Evolutionary conservation across 2,113 vertebrate species (phyloP).

Genomic region (Vulpes ferrilata): DNA sequence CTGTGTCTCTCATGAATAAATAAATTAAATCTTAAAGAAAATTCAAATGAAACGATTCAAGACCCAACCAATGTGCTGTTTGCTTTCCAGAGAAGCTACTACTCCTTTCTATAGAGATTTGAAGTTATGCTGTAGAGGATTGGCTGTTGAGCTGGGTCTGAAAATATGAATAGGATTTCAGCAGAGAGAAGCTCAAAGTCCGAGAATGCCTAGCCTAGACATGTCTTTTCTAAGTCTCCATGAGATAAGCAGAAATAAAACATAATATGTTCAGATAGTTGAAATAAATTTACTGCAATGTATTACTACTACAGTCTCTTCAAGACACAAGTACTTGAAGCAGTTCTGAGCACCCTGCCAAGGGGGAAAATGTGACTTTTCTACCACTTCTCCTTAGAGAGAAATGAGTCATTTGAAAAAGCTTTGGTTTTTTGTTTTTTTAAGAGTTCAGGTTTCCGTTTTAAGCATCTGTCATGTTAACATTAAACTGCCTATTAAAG

Average conservation of each 20-base stretch:
- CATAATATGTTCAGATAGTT: not conserved
- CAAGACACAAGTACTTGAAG: not conserved
- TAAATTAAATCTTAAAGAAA: not conserved
- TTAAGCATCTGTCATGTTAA: slow-evolving; percentile 1
- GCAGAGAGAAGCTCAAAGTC: not conserved
- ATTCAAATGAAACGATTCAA: not conserved
- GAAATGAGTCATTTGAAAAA: slow-evolving; percentile 54
- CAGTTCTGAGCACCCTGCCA: not conserved
- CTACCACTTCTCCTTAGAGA: not conserved
- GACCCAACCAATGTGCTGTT: not conserved
- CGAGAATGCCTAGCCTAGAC: not conserved
- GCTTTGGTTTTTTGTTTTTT: not conserved
- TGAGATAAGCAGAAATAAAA: not conserved
- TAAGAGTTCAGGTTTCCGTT: slow-evolving; percentile 22
- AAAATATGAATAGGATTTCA: slow-evolving; percentile 15
- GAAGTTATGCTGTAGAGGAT: not conserved
- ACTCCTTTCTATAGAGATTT: not conserved
- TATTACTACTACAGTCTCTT: not conserved
- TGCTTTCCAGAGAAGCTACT: not conserved
- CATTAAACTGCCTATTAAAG: not conserved
- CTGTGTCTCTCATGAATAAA: no score
- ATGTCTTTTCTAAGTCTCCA: not conserved
- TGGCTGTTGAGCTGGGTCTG: slow-evolving; percentile 10
- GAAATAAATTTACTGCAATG: slow-evolving; percentile 11
- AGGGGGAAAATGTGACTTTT: slow-evolving; percentile 25